These are phyloP conservation scores for Chloroceryle aenea DNA, from an alignment of 2,113 vertebrate genomes.

Conservation along the genomic window DNA sequence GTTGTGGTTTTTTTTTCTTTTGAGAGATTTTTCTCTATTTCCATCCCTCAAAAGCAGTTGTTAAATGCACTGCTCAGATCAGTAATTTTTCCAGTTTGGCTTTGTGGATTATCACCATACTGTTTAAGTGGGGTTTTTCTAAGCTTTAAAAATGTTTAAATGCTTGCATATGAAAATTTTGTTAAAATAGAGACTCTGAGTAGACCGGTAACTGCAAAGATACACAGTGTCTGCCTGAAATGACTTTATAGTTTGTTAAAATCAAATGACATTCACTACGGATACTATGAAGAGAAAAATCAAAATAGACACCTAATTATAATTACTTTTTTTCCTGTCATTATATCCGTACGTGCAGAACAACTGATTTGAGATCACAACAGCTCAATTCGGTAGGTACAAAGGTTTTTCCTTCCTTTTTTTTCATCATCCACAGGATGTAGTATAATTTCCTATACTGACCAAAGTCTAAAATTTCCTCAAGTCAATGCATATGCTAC, in stretches of 20 bases:
- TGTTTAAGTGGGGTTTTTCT: background rate
- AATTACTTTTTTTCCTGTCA: conserved; percentile 77
- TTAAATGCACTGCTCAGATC: background rate
- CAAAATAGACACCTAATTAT: conserved; percentile 83
- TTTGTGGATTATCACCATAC: background rate
- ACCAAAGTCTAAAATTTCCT: conserved; percentile 48
- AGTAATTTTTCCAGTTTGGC: background rate
- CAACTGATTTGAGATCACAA: conserved; percentile 77
- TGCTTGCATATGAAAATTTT: conserved; percentile 29
- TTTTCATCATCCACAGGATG: conserved; percentile 62
- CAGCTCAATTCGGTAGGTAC: conserved; percentile 71
- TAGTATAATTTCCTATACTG: conserved; percentile 54
- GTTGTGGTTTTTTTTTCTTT: background rate
- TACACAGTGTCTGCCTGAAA: conserved; percentile 51
- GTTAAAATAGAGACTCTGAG: conserved; percentile 50
- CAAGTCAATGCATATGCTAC: background rate
- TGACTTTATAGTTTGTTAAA: conserved; percentile 76
- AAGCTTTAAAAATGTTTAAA: conserved; percentile 26
- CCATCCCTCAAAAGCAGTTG: background rate
- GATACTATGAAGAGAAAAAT: conserved; percentile 80
- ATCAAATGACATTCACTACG: conserved; percentile 82
- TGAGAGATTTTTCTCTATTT: background rate
- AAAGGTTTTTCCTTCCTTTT: conserved; percentile 71
- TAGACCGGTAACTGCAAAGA: conserved; percentile 48
- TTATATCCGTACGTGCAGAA: conserved; percentile 77